These are phyloP conservation scores for Xestia sexstrigata DNA, from an alignment of 2,888 invertebrate species.

Conservation along the genomic window DNA sequence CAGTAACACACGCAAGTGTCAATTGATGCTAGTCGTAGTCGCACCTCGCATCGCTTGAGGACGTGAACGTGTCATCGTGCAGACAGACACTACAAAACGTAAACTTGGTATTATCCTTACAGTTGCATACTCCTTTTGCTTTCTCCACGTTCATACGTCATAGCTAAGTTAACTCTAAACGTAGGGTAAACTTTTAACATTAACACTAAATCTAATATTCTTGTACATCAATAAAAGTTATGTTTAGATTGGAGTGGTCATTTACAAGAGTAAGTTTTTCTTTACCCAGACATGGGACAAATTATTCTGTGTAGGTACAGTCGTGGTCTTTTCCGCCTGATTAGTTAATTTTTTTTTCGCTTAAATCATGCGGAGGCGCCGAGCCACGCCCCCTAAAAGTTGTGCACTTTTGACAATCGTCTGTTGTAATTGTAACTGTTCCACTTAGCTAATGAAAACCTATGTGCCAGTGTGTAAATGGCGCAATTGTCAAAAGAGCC, in stretches of 20 bases:
- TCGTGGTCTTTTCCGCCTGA: no score
- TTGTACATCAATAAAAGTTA: conserved; percentile 23
- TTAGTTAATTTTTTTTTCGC: no score
- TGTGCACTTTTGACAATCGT: no score
- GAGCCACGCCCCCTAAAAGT: no score
- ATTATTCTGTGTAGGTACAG: conserved; percentile 30
- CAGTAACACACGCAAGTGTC: background rate
- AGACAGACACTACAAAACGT: background rate
- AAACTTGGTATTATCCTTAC: background rate
- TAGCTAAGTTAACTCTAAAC: conserved; percentile 2
- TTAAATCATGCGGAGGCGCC: no score
- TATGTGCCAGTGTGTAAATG: no score
- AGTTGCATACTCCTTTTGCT: background rate
- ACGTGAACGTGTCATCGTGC: background rate
- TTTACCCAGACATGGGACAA: conserved; percentile 2
- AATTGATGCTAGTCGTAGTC: background rate
- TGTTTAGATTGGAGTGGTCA: conserved; percentile 46
- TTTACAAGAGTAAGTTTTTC: conserved; percentile 27
- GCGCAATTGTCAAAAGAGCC: no score
- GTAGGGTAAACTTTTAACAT: conserved; percentile 38
- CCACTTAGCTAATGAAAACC: conserved; percentile 24
- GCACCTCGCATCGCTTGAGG: background rate
- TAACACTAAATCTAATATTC: conserved; percentile 50
- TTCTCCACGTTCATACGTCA: background rate
- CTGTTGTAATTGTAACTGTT: conserved; percentile 17